These are phyloP conservation scores for Phalanger gymnotis DNA, from an alignment of 2,797 vertebrate species.

Conservation along the genomic window DNA sequence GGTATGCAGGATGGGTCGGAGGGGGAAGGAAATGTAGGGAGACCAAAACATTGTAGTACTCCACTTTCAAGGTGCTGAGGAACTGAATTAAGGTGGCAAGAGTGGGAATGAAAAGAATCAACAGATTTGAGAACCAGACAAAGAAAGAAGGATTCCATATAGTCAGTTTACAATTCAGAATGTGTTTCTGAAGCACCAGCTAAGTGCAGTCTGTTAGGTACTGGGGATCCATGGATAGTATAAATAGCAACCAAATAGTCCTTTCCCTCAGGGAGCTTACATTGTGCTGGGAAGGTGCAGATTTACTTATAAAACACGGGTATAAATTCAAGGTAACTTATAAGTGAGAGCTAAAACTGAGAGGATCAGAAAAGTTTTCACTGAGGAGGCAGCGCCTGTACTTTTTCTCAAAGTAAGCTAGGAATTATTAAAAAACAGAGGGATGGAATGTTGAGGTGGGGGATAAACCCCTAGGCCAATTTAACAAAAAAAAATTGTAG, in stretches of 20 bases:
- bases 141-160: background rate
- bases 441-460: background rate
- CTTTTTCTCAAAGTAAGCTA: background rate
- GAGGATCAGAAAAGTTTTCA: background rate
- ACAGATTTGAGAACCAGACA: background rate
- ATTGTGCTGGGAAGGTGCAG: background rate
- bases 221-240: background rate
- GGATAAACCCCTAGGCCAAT: background rate
- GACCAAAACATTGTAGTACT: constrained; percentile 7
- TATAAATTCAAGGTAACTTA: background rate
- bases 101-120: background rate
- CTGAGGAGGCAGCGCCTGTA: background rate
- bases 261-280: background rate
- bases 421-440: background rate
- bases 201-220: background rate
- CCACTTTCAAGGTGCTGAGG: background rate
- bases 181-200: background rate
- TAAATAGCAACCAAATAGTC: background rate
- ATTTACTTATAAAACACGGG: background rate
- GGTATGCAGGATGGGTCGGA: background rate
- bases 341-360: background rate
- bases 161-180: background rate
- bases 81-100: constrained; percentile 17
- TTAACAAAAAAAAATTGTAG: background rate
- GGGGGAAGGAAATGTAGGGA: background rate